Evolutionary conservation across 2,797 vertebrate genomes (phyloP).

Genomic region (Percopsis omiscomaycus): DNA sequence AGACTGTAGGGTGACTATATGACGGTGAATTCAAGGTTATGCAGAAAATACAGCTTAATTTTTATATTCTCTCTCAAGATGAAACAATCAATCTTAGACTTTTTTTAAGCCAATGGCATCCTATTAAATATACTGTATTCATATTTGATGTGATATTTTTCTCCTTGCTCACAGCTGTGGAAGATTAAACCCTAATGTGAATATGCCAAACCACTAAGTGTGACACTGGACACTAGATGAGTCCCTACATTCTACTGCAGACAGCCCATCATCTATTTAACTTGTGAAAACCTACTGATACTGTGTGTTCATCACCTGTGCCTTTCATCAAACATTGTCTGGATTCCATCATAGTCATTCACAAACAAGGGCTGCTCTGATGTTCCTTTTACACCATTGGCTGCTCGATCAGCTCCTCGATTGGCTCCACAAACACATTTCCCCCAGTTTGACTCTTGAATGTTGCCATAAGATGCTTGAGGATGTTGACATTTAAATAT

Average conservation of each 20-base stretch:
- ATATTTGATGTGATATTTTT: not conserved
- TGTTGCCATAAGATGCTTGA: conserved; percentile 29
- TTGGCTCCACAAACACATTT: conserved; percentile 32
- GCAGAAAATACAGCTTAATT: too few species aligned
- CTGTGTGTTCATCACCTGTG: conserved; percentile 42
- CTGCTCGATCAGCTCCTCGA: conserved; percentile 21
- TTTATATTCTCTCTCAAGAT: too few species aligned
- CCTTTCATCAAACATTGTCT: conserved; percentile 33
- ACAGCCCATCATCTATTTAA: conserved; percentile 24
- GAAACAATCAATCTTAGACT: too few species aligned
- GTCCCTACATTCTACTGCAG: conserved; percentile 11
- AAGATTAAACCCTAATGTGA: conserved; percentile 92
- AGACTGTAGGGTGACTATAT: too few species aligned
- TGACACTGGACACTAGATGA: conserved; percentile 48
- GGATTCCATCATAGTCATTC: conserved; percentile 6
- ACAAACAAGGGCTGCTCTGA: conserved; percentile 46
- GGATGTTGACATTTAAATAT: conserved; percentile 27
- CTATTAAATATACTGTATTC: too few species aligned
- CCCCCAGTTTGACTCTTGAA: conserved; percentile 52
- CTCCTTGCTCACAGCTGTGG: conserved; percentile 83
- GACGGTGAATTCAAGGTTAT: too few species aligned
- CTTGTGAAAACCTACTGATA: conserved; percentile 76
- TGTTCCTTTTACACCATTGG: conserved; percentile 36
- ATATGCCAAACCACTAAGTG: conserved; percentile 44
- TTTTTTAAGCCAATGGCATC: too few species aligned